Base-by-base conservation (phyloP, 2,797 vertebrate species). In the Todus mexicanus region DNA sequence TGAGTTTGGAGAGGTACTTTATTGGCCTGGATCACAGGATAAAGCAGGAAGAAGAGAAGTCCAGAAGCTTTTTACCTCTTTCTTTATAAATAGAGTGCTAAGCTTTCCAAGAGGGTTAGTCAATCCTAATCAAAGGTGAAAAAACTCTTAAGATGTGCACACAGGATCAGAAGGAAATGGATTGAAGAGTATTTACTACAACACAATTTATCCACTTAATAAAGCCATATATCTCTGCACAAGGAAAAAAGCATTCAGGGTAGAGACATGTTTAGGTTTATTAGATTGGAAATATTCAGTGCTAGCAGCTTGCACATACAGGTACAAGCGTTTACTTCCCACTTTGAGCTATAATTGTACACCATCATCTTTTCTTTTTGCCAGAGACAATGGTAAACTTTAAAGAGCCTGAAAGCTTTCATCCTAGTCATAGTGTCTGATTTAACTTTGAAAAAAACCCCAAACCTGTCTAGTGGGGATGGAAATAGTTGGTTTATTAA, bases 1-100 rank as follows among this genome's bases (percentile, higher is more conserved):
- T 37, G 25, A 7, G 10, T 73, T 79, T 76, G 43, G 37, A 81
- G 38, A 84, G 12, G 15, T 31, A 38, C 37, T 84, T 84, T 26
- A 66, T 51, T 76, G 69, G 8, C 22, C 38, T 65, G 20, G 25
- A 26, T 35, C 25, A 50, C 11, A 0, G 0, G n/a, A 70, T 12
- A 65, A 74, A 68, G 43, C 7, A 3, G 10, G 31, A 82, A 87
- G 42, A 75, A 54, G 59, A 63, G 10, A 72, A 80, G 20, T 8
- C 18, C 29, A 51, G 48, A 79, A 70, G 13, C 7, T 12, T 70
- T 89, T 83, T 42, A 42, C 16, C 6, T 53, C n/a, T 79, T 73
- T 61, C 43, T 70, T 87, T n/a, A n/a, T n/a, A n/a, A n/a, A n/a
- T n/a, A n/a, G 9, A 68, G 17, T 51, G 37, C 33, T 90, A 65